Percentiles rank a stretch among this genome's conserved stretches.
Conservation (phyloP, 1,140 invertebrate species). For the Tribolium castaneum region DNA sequence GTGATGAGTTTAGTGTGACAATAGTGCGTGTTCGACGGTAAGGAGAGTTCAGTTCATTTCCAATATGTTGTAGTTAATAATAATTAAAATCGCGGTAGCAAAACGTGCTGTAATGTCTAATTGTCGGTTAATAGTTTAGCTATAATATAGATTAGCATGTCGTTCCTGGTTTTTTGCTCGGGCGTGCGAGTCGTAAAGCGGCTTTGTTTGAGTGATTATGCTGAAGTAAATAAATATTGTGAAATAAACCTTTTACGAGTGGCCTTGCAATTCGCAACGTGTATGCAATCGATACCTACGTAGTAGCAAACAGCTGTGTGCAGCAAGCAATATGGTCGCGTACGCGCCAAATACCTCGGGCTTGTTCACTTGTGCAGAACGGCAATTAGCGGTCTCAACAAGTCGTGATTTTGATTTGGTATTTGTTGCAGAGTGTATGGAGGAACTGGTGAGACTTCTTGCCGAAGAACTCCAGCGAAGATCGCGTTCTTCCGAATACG, state of each 20-base stretch:
- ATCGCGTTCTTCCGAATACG: conserved; percentile 29
- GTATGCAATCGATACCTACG: conserved; percentile 52
- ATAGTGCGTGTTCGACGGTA: not conserved
- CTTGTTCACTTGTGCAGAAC: conserved; percentile 25
- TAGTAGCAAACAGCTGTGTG: conserved; percentile 54
- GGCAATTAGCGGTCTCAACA: conserved; percentile 9
- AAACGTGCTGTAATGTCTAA: not conserved
- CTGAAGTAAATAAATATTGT: conserved; percentile 47
- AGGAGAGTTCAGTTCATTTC: not conserved
- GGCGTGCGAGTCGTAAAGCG: not conserved
- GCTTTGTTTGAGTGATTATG: conserved; percentile 8
- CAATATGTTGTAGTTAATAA: too few relatives aligned
- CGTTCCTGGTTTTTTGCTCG: conserved; percentile 1
- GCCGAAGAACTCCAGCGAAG: conserved; percentile 22
- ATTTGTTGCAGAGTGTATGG: conserved; percentile 37
- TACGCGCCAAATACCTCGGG: conserved; percentile 42
- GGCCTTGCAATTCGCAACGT: conserved; percentile 54
- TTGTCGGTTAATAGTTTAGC: not conserved
- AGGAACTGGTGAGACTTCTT: conserved; percentile 28
- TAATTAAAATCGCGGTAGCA: not conserved
- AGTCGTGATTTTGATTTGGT: conserved; percentile 23
- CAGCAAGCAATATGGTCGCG: conserved; percentile 44
- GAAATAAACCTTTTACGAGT: conserved; percentile 55
- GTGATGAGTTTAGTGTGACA: conserved; percentile 21
- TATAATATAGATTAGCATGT: not conserved